Evolutionary conservation across 1,140 invertebrate species (phyloP).

Genomic region (Micrasema minimum): DNA sequence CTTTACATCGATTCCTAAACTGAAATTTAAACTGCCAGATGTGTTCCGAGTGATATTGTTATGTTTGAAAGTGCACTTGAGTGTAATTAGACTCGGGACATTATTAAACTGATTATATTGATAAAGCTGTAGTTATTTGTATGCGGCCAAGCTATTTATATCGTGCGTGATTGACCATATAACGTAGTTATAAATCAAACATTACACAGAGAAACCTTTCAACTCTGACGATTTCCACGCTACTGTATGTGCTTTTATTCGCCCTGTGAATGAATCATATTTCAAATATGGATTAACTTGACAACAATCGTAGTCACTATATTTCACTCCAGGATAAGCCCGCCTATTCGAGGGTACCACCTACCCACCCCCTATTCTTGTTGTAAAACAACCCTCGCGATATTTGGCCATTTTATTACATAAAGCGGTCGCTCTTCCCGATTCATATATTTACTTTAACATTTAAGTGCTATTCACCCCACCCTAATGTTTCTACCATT

Average conservation of each 20-base stretch:
- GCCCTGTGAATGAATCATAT: constrained; percentile 30
- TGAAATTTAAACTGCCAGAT: no score
- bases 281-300: constrained; percentile 36
- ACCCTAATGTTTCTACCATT: constrained; percentile 11
- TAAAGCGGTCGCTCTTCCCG: constrained; percentile 47
- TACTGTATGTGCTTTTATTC: constrained; percentile 15
- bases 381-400: constrained; percentile 17
- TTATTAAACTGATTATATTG: no score
- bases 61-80: no score
- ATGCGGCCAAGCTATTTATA: not conserved
- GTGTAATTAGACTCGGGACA: no score
- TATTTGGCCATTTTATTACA: constrained; percentile 47
- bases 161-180: constrained; percentile 15
- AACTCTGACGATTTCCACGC: constrained; percentile 24
- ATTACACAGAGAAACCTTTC: constrained; percentile 14
- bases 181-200: constrained; percentile 19
- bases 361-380: no score
- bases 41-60: no score
- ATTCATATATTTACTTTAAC: constrained; percentile 52
- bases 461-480: constrained; percentile 49
- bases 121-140: no score
- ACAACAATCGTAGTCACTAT: constrained; percentile 27
- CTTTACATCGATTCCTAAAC: no score
- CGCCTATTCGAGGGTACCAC: not conserved
- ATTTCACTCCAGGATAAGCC: constrained; percentile 21